Percentiles rank a stretch among this genome's conserved stretches.
phyloP scores from a whole-genome alignment of 2,797 vertebrate genomes.

The Pangasius macronema region DNA sequence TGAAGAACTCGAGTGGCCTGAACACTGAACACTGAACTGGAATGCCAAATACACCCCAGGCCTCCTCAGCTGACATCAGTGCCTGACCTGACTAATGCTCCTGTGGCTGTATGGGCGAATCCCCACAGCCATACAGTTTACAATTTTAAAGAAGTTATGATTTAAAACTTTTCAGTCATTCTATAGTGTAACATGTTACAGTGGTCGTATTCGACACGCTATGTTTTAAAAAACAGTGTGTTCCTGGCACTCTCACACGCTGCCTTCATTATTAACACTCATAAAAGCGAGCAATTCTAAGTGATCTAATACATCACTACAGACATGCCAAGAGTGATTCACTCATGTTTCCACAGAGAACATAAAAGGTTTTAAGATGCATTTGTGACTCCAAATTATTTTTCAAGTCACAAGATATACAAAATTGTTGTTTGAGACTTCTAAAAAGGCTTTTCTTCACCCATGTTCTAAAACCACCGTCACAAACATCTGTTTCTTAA shows the following conservation, averaged over 20 bases:
- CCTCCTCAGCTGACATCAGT: not conserved
- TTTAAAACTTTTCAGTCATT: not conserved
- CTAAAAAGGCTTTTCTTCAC: not conserved
- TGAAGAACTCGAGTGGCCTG: not conserved
- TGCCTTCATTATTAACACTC: conserved; percentile 10
- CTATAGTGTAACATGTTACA: not conserved
- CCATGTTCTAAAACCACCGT: not conserved
- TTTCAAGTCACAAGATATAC: not conserved
- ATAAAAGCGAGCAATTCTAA: not conserved
- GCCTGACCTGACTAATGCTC: not conserved
- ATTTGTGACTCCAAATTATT: not conserved
- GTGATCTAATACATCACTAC: conserved; percentile 24
- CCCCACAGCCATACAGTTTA: not conserved
- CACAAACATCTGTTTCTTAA: conserved; percentile 8
- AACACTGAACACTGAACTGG: not conserved
- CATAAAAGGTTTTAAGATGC: not conserved
- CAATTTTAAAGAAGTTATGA: not conserved
- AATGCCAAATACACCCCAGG: not conserved
- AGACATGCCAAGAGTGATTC: conserved; percentile 12
- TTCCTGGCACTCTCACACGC: not conserved
- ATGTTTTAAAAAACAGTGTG: not conserved
- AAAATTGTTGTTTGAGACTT: not conserved
- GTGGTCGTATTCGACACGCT: too few relatives aligned
- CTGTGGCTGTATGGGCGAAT: not conserved
- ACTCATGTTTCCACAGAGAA: conserved; percentile 34